Evolutionary conservation across 2,113 vertebrate genomes (phyloP).

Genomic region (Montifringilla adamsi): DNA sequence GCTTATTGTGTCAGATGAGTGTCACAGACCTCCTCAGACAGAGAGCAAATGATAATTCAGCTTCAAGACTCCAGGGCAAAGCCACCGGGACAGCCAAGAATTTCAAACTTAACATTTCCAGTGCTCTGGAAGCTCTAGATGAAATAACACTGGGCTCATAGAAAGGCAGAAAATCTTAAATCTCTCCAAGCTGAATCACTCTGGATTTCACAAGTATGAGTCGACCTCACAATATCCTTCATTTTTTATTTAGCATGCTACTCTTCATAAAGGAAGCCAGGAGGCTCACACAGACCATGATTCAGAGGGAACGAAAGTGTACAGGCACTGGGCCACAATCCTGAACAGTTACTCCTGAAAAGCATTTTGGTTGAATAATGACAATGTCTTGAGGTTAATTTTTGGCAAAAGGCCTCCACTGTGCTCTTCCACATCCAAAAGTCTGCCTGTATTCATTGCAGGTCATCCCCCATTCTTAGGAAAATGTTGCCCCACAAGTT

Average conservation of each 20-base stretch:
- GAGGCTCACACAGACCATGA: not conserved
- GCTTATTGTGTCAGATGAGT: not conserved
- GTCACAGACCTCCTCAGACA: not conserved
- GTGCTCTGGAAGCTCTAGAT: not conserved
- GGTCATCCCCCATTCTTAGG: not conserved
- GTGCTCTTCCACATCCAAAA: not conserved
- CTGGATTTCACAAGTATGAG: not conserved
- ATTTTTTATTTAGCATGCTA: not conserved
- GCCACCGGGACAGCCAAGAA: not conserved
- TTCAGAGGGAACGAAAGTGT: not conserved
- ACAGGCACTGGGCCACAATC: not conserved
- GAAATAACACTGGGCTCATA: not conserved
- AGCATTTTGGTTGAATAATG: not conserved
- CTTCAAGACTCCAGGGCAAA: not conserved
- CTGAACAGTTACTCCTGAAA: not conserved
- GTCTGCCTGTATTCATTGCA: not conserved
- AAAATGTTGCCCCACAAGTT: not conserved
- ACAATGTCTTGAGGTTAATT: not conserved
- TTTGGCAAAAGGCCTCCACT: not conserved
- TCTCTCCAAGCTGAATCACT: fast-evolving
- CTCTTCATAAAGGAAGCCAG: not conserved
- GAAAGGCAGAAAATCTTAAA: not conserved
- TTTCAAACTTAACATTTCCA: not conserved
- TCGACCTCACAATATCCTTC: not conserved
- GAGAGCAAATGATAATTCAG: not conserved